Conservation (phyloP, 1,140 invertebrate genomes). For the Chymomyza costata region DNA sequence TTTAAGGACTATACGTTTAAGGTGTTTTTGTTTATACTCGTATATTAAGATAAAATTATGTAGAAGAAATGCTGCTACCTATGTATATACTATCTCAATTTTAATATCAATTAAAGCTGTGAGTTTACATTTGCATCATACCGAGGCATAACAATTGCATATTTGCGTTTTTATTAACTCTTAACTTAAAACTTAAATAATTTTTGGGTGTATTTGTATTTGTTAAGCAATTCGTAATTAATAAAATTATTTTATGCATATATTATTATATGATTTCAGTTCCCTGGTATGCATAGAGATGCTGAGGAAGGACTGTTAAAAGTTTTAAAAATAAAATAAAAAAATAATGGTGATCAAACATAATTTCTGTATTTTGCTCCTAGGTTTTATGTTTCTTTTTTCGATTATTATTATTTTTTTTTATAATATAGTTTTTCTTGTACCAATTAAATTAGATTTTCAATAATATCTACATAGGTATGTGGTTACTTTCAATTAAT, state of each 20-base stretch:
- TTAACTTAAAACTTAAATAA: slow-evolving; percentile 32
- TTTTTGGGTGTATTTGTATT: slow-evolving; percentile 53
- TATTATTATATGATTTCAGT: slow-evolving; percentile 5
- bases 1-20: slow-evolving; percentile 54
- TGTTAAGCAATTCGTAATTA: slow-evolving; percentile 34
- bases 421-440: no score
- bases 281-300: no score
- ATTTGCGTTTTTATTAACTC: slow-evolving; percentile 30
- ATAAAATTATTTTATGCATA: slow-evolving; percentile 9
- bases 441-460: no score
- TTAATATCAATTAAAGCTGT: slow-evolving; percentile 70
- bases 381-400: no score
- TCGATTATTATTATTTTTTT: no score
- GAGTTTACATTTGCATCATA: slow-evolving; percentile 73
- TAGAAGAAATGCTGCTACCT: slow-evolving; percentile 73
- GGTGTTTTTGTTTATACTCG: slow-evolving; percentile 45
- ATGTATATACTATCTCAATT: no score
- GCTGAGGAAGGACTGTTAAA: no score
- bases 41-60: slow-evolving; percentile 71
- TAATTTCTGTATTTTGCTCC: no score
- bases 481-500: no score
- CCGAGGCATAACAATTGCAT: slow-evolving; percentile 62
- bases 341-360: no score
- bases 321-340: no score
- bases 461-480: no score